Evolutionary conservation across 2,888 invertebrate species (phyloP), one percentile per base, ranked within the genome.

Genomic region (Andrena praecox): DNA sequence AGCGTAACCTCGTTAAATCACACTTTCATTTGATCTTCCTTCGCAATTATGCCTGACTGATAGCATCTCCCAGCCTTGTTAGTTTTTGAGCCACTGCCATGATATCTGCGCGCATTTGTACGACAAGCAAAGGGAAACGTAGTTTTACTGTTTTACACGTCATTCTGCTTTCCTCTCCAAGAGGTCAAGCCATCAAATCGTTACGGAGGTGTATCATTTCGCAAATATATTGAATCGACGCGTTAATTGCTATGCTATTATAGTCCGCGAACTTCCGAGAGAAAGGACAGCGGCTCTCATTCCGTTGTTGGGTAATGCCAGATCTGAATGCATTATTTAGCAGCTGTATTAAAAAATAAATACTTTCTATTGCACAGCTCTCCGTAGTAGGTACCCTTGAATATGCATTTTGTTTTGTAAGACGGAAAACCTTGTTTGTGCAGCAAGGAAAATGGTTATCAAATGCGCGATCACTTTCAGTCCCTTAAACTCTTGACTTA

Each of bases 241-340:
- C 35, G 66, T 73, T 81, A 81, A 82, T 82, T 82, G 72, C 59
- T 73, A 70, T 81, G 77, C 82, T 56, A 64, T 81, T 66, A 50
- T 59, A 31, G 56, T 73, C 12, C 67, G 70, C 31, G 60, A 67
- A 72, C 82, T 82, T 79, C 75, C 84, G 84, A 82, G 88, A 87
- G 88, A 87, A 87, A 88, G 87, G 85, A 35, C 88, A 89, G 89
- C 7, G 89, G 83, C 84, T 88, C 89, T 89, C 89, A 87, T 69
- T 56, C 31, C 52, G 4, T n/a, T n/a, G 1, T 67, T 62, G 42
- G 50, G 42, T 42, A 52, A 72, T 35, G 12, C 0, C 6, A 33
- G 16, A 42, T 64, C 27, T 64, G 12, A 24, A 42, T 27, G 10
- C 59, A 16, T 60, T 20, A 35, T 20, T 42, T 29, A 12, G 42